phyloP scores from a whole-genome alignment of 2,113 vertebrate species.

The Protobothrops flavoviridis region DNA sequence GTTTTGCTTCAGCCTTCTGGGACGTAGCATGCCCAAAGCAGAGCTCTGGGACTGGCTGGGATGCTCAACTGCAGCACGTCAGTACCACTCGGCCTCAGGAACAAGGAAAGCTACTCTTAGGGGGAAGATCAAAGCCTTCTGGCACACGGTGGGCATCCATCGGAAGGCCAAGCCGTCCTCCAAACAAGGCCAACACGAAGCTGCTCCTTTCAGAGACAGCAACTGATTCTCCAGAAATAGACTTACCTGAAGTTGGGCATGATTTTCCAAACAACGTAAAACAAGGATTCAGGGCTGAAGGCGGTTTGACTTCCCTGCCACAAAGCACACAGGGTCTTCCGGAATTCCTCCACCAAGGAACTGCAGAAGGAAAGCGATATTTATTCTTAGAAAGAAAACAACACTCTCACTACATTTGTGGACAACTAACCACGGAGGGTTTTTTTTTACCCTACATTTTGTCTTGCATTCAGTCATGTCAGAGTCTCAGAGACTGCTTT shows the following conservation, averaged over 20 bases:
- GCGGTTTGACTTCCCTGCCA: slow-evolving; percentile 96
- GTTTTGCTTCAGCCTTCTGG: slow-evolving; percentile 29
- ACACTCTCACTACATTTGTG: no score
- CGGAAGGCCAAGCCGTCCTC: background rate
- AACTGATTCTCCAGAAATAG: background rate
- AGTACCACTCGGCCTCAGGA: background rate
- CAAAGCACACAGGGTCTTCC: slow-evolving; percentile 94
- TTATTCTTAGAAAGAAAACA: background rate
- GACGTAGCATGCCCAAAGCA: background rate
- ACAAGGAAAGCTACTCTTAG: background rate
- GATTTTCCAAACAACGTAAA: slow-evolving; percentile 99
- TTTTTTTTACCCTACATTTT: background rate
- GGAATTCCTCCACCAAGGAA: slow-evolving; percentile 96
- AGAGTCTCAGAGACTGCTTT: background rate
- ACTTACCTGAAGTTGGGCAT: slow-evolving; percentile 98
- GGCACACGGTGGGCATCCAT: background rate
- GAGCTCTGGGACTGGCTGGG: background rate
- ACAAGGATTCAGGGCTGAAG: slow-evolving; percentile 95
- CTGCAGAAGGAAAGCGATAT: slow-evolving; percentile 64
- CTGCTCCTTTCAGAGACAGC: background rate
- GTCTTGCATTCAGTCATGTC: background rate
- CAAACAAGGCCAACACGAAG: background rate
- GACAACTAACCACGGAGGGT: no score
- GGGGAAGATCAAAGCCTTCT: background rate
- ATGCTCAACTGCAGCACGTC: background rate